Conservation (phyloP, 2,113 vertebrate genomes). For the Marcusenius ussheri region DNA sequence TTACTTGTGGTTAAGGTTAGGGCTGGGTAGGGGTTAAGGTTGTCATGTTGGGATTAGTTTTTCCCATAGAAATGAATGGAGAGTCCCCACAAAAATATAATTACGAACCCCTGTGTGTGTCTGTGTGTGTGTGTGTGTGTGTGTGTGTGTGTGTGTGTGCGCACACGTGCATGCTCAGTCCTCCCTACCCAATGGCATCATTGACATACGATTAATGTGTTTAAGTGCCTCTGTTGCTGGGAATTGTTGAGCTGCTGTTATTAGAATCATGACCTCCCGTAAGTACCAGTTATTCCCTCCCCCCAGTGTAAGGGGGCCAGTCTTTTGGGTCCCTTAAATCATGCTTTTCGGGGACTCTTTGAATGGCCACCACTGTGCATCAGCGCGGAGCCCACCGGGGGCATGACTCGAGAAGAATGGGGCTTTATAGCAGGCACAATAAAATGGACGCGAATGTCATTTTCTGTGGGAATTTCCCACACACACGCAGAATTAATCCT, state of each 20-base stretch:
- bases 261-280: background rate
- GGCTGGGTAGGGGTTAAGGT: no score
- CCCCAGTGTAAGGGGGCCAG: background rate
- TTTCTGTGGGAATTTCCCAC: background rate
- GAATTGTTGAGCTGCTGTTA: background rate
- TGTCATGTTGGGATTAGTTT: no score
- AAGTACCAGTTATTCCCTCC: background rate
- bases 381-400: background rate
- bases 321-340: background rate
- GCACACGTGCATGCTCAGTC: slow-evolving; percentile 16
- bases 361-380: background rate
- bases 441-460: background rate
- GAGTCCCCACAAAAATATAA: no score
- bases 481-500: background rate
- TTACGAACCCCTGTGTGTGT: background rate
- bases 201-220: slow-evolving; percentile 46
- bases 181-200: slow-evolving; percentile 38
- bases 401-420: background rate
- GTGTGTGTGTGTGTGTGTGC: slow-evolving; percentile 19
- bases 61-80: no score
- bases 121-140: slow-evolving; percentile 18
- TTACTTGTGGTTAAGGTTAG: no score
- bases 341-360: background rate
- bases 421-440: background rate
- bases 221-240: background rate